Base-by-base conservation (phyloP, 2,888 invertebrate genomes). In the Eudasyphora cyanicolor region DNA sequence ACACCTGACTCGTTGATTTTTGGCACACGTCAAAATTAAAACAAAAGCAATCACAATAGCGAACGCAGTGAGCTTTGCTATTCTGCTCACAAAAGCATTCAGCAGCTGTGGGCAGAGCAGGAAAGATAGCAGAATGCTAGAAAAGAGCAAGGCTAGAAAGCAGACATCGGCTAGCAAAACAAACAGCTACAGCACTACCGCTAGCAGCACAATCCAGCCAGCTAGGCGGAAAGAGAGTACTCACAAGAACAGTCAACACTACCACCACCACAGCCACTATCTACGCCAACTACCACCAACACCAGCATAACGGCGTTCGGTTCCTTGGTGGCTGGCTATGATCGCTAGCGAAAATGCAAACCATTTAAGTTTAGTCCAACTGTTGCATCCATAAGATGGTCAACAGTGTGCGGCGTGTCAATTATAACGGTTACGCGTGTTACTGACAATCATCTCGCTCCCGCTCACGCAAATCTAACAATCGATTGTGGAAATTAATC, bases 281-380 rank as follows among this genome's bases (percentile, higher is more conserved):
- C 32, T 32, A 6, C 32, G 32, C 8, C 8, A n/a, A 6, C 49
- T 17, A 17, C 49, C 49, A 49, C 49, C 19, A 6, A 49, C 45
- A 45, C 45, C 14, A 12, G 45, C 45, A 12, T n/a, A n/a, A n/a
- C 45, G 6, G 45, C 14, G 14, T 14, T 14, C n/a, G 45, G 45
- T n/a, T n/a, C n/a, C n/a, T n/a, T n/a, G n/a, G n/a, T n/a, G 45
- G 45, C 45, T 1, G 38, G 38, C 38, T 19, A 21, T 12, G 12
- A n/a, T n/a, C n/a, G n/a, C n/a, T n/a, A n/a, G 57, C 57, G 1
- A 57, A 12, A 2, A 14, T 57, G 24, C 57, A 27, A 57, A 3
- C 57, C 57, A 57, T 74, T 77, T 70, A 64, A 67, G 69, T 78
- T 84, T 81, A 81, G 84, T 84, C 54, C 75, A 84, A 76, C 78